A percentile compares a stretch with the other conserved stretches of the same genome.
phyloP scores from a whole-genome alignment of 2,888 invertebrate genomes.

The Plebejus melissa region DNA sequence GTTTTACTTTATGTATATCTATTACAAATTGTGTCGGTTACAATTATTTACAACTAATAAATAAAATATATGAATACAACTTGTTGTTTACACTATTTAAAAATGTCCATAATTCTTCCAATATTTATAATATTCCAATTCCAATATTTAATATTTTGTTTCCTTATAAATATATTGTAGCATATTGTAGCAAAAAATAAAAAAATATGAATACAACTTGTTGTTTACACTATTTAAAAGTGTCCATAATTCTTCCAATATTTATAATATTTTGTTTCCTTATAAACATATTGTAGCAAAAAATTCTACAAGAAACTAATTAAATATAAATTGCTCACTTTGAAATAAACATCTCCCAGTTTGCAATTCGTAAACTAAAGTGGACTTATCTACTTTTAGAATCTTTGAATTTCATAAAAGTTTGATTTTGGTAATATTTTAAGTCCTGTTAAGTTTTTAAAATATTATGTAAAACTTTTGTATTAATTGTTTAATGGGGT shows the following conservation, averaged over 20 bases:
- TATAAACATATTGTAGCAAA: not conserved
- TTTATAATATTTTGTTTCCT: not conserved
- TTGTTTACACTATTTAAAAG: not conserved
- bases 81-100: not conserved
- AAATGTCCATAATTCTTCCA: not conserved
- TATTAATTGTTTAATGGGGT: too few relatives aligned
- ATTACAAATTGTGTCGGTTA: slow-evolving; percentile 19
- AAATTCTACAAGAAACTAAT: not conserved
- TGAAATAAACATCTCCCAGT: too few relatives aligned
- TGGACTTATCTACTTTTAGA: too few relatives aligned
- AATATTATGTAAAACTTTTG: too few relatives aligned
- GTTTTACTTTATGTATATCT: not conserved
- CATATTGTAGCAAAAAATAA: too few relatives aligned
- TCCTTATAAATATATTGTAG: not conserved
- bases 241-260: not conserved
- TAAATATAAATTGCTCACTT: too few relatives aligned
- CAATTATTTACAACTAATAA: not conserved
- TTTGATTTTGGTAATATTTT: too few relatives aligned
- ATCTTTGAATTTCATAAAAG: too few relatives aligned
- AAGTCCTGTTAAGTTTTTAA: too few relatives aligned
- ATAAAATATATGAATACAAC: not conserved
- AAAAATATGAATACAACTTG: too few relatives aligned
- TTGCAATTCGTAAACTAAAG: too few relatives aligned
- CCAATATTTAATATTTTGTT: too few relatives aligned
- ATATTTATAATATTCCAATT: not conserved